These are phyloP conservation scores for human (Homo sapiens) DNA, from an alignment of 2,113 vertebrate genomes.

Conservation along the genomic window DNA sequence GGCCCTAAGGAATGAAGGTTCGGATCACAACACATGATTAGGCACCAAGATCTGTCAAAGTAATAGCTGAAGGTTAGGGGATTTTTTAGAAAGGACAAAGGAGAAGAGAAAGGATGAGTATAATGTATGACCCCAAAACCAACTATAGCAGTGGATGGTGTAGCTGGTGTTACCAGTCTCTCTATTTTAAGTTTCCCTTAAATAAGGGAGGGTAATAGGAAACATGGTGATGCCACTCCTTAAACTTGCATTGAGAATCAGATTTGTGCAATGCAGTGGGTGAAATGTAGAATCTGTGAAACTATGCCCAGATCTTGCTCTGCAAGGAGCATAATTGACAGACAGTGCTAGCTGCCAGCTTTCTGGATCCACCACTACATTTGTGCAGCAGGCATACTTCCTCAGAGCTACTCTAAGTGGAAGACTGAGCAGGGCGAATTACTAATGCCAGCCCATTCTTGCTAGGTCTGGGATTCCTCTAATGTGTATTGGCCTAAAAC, in stretches of 20 bases:
- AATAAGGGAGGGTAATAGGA: not conserved
- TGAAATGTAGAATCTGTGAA: not conserved
- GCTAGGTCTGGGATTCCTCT: not conserved
- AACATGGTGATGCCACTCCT: not conserved
- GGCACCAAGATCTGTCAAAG: not conserved
- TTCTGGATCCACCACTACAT: not conserved
- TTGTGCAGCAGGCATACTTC: fast-evolving
- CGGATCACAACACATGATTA: not conserved
- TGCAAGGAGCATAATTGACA: not conserved
- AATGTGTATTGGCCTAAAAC: not conserved
- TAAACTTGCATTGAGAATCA: not conserved
- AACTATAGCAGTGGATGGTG: not conserved
- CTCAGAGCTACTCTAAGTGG: not conserved
- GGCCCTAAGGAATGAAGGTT: not conserved
- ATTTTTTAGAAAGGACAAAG: not conserved
- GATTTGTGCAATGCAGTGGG: not conserved
- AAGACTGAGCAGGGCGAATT: not conserved
- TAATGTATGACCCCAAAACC: not conserved
- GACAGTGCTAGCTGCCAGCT: not conserved
- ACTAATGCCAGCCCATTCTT: not conserved
- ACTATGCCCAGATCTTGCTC: not conserved
- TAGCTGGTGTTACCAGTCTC: not conserved
- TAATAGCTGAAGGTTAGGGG: not conserved
- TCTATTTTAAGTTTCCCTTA: not conserved
- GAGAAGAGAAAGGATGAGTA: not conserved